Evolutionary conservation across 2,888 invertebrate species (phyloP).

Genomic region (Pasiphila rectangulata): DNA sequence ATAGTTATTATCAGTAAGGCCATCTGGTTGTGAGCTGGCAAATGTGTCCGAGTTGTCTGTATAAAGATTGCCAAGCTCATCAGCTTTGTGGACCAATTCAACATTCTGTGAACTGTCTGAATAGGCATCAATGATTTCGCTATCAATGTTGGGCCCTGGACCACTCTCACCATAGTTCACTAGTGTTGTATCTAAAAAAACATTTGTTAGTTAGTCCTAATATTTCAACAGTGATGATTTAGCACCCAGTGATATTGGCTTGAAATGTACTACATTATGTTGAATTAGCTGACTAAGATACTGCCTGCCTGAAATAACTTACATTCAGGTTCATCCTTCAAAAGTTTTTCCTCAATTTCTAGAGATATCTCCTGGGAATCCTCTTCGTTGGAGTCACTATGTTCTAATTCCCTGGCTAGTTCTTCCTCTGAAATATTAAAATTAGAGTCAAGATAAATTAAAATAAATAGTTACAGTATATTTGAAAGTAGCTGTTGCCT

Average conservation of each 20-base stretch:
- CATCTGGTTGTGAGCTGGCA: slow-evolving; percentile 55
- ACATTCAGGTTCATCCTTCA: slow-evolving; percentile 78
- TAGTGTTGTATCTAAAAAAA: slow-evolving; percentile 62
- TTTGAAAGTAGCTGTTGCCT: too few relatives aligned
- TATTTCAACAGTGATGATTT: too few relatives aligned
- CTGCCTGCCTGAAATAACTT: too few relatives aligned
- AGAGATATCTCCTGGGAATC: slow-evolving; percentile 73
- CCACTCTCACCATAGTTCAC: slow-evolving; percentile 67
- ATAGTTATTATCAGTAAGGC: slow-evolving; percentile 60
- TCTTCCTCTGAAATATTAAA: slow-evolving; percentile 64
- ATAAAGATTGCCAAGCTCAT: slow-evolving; percentile 72
- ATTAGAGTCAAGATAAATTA: not conserved
- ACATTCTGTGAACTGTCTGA: slow-evolving; percentile 63
- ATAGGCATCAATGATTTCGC: slow-evolving; percentile 59
- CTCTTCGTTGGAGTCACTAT: slow-evolving; percentile 75
- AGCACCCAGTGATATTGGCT: too few relatives aligned
- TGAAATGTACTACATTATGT: too few relatives aligned
- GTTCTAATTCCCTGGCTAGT: slow-evolving; percentile 69
- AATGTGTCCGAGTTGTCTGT: slow-evolving; percentile 62
- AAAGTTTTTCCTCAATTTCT: slow-evolving; percentile 72
- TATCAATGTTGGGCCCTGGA: slow-evolving; percentile 48
- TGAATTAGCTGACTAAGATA: too few relatives aligned
- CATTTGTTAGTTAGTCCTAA: not conserved
- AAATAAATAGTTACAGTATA: too few relatives aligned
- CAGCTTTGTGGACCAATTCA: slow-evolving; percentile 60